Conservation (phyloP, 2,888 invertebrate genomes). For the Platycheirus rosarum region DNA sequence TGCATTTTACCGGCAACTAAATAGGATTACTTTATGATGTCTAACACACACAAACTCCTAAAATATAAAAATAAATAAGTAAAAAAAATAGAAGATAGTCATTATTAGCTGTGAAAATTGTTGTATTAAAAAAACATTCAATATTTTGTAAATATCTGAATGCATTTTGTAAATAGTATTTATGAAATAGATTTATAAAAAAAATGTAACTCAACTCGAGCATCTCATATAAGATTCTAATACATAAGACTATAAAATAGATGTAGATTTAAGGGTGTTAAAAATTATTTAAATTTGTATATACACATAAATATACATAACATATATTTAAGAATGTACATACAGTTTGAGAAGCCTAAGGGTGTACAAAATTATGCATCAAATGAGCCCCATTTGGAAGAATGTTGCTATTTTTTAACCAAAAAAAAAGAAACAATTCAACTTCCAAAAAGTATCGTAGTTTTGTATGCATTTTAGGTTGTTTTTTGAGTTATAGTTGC, state of each 20-base stretch:
- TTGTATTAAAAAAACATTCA: slow-evolving; percentile 58
- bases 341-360: slow-evolving; percentile 34
- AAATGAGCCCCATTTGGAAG: slow-evolving; percentile 72
- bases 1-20: slow-evolving; percentile 18
- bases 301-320: slow-evolving; percentile 2
- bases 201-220: slow-evolving; percentile 9
- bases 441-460: slow-evolving; percentile 68
- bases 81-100: slow-evolving; percentile 45
- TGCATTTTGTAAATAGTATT: slow-evolving; percentile 30
- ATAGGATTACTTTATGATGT: slow-evolving; percentile 16
- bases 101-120: slow-evolving; percentile 64
- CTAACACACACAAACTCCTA: neutral
- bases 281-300: neutral
- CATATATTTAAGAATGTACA: neutral
- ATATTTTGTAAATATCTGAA: slow-evolving; percentile 60
- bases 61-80: neutral
- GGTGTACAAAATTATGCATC: slow-evolving; percentile 66
- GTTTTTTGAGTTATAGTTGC: neutral
- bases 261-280: neutral
- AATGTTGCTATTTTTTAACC: slow-evolving; percentile 22
- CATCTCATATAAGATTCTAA: neutral
- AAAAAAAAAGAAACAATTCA: slow-evolving; percentile 15
- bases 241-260: neutral
- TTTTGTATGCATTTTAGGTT: slow-evolving; percentile 65
- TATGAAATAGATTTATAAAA: neutral